Evolutionary conservation across 1,140 invertebrate genomes (phyloP), one percentile per base, ranked within the genome.

Genomic region (Zaprionus ghesquierei): DNA sequence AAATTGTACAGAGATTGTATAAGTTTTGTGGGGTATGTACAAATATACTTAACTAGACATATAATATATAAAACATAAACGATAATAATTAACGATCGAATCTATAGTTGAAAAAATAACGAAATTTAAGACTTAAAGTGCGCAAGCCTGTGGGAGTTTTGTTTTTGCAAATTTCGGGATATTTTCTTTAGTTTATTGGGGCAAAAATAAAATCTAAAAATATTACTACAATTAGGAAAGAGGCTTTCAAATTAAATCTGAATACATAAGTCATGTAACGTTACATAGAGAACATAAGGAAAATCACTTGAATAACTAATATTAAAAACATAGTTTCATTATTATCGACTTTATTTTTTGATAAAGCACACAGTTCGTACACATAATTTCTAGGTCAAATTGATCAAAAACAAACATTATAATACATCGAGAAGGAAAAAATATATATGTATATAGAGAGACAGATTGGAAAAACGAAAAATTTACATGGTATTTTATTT

Each of bases 1-100:
- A 64, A 80, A 81, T 87, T 77, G 65, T 82, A 87, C 84, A 89
- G 69, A 79, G 75, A 84, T 82, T 89, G 79, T 85, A 35, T 73
- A 35, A 56, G 15, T 58, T 23, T 61, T 18, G n/a, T n/a, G 53
- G 29, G 18, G 49, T 58, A 18, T 72, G 51, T 20, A 41, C 35
- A 41, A 41, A 41, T 60, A 63, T 18, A 46, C 41, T 46, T 46
- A 46, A 46, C 20, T 54, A 61, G 6, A 23, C 46, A 27, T 59
- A 55, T 23, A 15, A 46, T 59, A 54, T 65, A 71, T 29, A 55
- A 54, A 61, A 46, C 22, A 44, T 55, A 70, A n/a, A n/a, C n/a
- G n/a, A 35, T 63, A 64, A 20, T 60, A 72, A 38, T 66, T 18
- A 69, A 23, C n/a, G 55, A 25, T 72, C 35, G 35, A 74, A 33